phyloP scores from a whole-genome alignment of 2,797 vertebrate species.

The Trachops cirrhosus region DNA sequence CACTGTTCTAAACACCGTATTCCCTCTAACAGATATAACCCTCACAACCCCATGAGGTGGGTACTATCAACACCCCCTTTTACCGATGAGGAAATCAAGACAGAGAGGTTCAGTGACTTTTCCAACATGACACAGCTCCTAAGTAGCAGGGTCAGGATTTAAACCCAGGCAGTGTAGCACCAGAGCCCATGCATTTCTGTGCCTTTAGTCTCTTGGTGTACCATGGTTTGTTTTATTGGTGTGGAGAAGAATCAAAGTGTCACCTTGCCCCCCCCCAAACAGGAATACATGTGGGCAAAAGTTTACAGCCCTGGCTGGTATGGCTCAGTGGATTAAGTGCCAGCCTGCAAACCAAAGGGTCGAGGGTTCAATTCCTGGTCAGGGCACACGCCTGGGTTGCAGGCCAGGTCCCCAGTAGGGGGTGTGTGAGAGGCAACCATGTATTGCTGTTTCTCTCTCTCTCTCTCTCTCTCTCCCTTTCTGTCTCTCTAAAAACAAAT shows the following conservation, averaged over 20 bases:
- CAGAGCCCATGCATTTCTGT: neutral
- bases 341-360: too few species aligned
- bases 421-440: too few species aligned
- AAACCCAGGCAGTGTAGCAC: neutral
- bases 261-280: neutral
- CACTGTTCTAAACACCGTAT: accelerated
- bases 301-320: neutral
- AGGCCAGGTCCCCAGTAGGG: too few species aligned
- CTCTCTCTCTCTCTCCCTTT: too few species aligned
- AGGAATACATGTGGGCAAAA: neutral
- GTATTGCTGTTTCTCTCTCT: too few species aligned
- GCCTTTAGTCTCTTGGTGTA: neutral
- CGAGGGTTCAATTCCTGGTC: too few species aligned
- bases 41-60: too few species aligned
- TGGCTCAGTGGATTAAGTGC: too few species aligned
- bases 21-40: accelerated
- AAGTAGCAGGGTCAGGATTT: neutral
- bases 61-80: too few species aligned
- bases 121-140: neutral
- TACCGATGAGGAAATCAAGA: neutral
- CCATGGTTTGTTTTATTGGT: neutral
- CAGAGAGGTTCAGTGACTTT: neutral
- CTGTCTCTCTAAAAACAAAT: too few species aligned
- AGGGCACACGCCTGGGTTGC: too few species aligned
- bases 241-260: neutral